These are phyloP conservation scores for Chaunax sp. DNA, from an alignment of 2,797 vertebrate species.

Conservation along the genomic window DNA sequence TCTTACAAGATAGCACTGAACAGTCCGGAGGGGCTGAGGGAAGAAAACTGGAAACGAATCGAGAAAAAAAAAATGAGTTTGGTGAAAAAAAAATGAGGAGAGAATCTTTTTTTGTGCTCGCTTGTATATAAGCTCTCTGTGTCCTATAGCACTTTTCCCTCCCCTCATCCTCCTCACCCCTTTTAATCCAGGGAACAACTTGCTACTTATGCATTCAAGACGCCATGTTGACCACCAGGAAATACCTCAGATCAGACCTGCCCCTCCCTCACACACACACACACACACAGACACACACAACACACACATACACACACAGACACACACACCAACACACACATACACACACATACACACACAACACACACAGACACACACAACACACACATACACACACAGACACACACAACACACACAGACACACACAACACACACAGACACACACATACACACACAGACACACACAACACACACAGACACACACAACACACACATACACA, in stretches of 20 bases:
- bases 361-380: no score
- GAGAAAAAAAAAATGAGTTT: constrained; percentile 18
- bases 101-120: constrained; percentile 69
- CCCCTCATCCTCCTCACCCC: constrained; percentile 44
- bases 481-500: constrained; percentile 21
- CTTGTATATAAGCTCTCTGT: constrained; percentile 86
- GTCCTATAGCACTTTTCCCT: constrained; percentile 84
- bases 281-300: constrained; percentile 7
- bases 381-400: constrained; percentile 10
- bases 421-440: constrained; percentile 20
- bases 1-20: constrained; percentile 63
- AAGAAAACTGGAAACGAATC: constrained; percentile 25
- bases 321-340: constrained; percentile 4
- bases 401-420: constrained; percentile 1
- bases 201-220: constrained; percentile 84
- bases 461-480: constrained; percentile 4
- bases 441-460: constrained; percentile 8
- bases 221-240: constrained; percentile 78
- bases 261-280: constrained; percentile 40
- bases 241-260: constrained; percentile 82
- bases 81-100: constrained; percentile 16
- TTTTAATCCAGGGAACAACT: constrained; percentile 72
- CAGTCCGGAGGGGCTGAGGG: constrained; percentile 24
- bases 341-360: constrained; percentile 13
- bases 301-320: constrained; percentile 21